Evolutionary conservation across 2,113 vertebrate genomes (phyloP).

Genomic region (Hydropotes inermis): DNA sequence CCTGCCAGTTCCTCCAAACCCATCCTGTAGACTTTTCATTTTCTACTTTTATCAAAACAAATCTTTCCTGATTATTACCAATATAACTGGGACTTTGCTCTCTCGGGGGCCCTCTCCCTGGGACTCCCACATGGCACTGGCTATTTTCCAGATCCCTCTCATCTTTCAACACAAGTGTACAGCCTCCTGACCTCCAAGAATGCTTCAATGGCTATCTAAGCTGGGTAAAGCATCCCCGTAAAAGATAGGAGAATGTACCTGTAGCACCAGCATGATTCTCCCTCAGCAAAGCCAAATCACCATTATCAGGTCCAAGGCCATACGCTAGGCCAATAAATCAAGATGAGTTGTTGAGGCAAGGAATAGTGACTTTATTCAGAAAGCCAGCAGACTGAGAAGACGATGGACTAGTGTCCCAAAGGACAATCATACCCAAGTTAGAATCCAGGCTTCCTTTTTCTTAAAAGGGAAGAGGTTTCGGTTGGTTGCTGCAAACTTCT

Average conservation of each 20-base stretch:
- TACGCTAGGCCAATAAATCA: not conserved
- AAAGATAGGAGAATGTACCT: not conserved
- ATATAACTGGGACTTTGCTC: not conserved
- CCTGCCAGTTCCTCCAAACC: not conserved
- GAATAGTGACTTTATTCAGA: not conserved
- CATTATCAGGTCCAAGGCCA: not conserved
- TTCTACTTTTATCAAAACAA: not conserved
- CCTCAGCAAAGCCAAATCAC: not conserved
- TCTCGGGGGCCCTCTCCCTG: accelerated
- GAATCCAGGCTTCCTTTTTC: not conserved
- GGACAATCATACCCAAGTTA: not conserved
- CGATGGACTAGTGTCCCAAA: not conserved
- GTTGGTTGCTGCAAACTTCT: not conserved
- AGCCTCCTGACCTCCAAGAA: not conserved
- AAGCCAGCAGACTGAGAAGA: not conserved
- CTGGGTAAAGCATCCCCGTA: accelerated
- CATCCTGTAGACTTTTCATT: too few relatives aligned
- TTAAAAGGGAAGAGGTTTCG: not conserved
- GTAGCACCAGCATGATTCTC: not conserved
- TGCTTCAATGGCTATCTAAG: not conserved
- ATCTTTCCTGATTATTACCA: not conserved
- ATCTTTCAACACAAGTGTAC: not conserved
- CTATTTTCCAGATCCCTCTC: not conserved
- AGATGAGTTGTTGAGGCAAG: not conserved
- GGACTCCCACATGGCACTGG: accelerated